Evolutionary conservation across 2,797 vertebrate genomes (phyloP).

Genomic region (Scyliorhinus canicula): DNA sequence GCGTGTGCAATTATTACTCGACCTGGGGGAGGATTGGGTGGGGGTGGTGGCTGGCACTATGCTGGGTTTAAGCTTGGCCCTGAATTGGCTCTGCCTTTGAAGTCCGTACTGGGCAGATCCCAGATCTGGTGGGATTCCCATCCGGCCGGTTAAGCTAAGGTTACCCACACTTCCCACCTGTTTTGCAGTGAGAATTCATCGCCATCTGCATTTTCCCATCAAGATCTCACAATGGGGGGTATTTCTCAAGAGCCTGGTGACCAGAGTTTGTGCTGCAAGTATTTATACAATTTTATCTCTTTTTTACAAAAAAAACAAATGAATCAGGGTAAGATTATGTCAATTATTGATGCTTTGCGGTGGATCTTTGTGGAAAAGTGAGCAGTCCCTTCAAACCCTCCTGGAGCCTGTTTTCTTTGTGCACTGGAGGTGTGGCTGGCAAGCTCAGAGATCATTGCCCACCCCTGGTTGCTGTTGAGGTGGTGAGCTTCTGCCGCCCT

Average conservation of each 20-base stretch:
- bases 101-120: background rate
- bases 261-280: background rate
- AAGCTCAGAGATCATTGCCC: background rate
- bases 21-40: too few relatives aligned
- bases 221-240: background rate
- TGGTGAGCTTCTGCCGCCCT: too few relatives aligned
- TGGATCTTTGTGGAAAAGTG: background rate
- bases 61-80: background rate
- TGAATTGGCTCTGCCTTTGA: background rate
- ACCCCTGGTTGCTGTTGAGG: background rate
- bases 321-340: background rate
- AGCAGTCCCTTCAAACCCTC: too few relatives aligned
- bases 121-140: background rate
- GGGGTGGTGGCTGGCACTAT: too few relatives aligned
- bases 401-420: background rate
- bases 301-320: background rate
- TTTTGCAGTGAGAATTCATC: background rate
- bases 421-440: too few relatives aligned
- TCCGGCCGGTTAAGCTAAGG: background rate
- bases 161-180: background rate
- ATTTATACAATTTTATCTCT: background rate
- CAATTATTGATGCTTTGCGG: background rate
- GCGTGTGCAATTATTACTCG: too few relatives aligned
- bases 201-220: background rate
- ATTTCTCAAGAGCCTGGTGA: background rate